A percentile compares a stretch with the other conserved stretches of the same genome.
Conservation (phyloP, 2,888 invertebrate species). For the Lasioglossum morio region DNA sequence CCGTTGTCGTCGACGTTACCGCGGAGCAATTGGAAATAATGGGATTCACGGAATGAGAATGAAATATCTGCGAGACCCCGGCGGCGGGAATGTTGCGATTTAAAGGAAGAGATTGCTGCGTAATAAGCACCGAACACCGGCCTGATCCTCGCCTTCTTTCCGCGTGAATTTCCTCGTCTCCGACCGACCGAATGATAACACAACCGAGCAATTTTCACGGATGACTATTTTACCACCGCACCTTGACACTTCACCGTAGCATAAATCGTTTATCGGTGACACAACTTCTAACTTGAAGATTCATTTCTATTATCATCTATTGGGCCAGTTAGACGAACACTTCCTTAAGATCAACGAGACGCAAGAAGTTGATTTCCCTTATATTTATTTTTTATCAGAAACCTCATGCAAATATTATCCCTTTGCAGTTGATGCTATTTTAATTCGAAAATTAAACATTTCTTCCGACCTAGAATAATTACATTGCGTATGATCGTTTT, state of each 20-base stretch:
- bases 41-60: slow-evolving; percentile 62
- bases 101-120: slow-evolving; percentile 63
- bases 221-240: background rate
- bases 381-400: too few species aligned
- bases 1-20: slow-evolving; percentile 22
- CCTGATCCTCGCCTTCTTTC: background rate
- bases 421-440: too few species aligned
- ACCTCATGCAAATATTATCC: too few species aligned
- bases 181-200: background rate
- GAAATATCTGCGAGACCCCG: slow-evolving; percentile 56
- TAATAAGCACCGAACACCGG: slow-evolving; percentile 53
- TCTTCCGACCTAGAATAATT: too few species aligned
- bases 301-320: background rate
- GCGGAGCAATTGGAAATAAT: slow-evolving; percentile 66
- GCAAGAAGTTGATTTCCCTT: too few species aligned
- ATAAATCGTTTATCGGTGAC: background rate
- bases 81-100: slow-evolving; percentile 61
- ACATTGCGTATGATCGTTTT: too few species aligned
- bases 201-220: background rate
- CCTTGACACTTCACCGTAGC: background rate
- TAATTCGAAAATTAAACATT: too few species aligned
- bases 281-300: too few species aligned
- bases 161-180: background rate
- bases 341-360: background rate
- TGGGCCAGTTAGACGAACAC: background rate